Base-by-base conservation (phyloP, 2,113 vertebrate species). In the Sebastes schlegelii region DNA sequence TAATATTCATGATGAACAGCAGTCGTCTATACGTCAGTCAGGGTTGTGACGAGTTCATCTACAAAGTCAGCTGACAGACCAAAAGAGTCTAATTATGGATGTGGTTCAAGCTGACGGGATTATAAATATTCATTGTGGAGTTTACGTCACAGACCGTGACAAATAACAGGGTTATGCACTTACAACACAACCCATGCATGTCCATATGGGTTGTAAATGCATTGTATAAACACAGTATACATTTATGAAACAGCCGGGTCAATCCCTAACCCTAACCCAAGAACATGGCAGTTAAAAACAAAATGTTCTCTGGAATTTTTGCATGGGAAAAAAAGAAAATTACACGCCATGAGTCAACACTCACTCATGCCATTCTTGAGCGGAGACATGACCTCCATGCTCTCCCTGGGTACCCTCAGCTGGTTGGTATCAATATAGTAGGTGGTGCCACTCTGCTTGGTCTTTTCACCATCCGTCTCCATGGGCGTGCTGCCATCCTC, bases 351-450 rank as follows among this genome's bases (percentile, higher is more conserved):
- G 14, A 45, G 12, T 19, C 12, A 55, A 77, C 48, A 92, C 97
- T 62, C 97, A 99, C 98, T 98, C 98, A 99, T 99, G 92, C 98
- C 98, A 82, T 99, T 99, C 93, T 99, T 99, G 42, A 99, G 95
- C 0, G 98, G 98, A 74, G 97, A 99, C 95, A 98, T 97, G 85
- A 99, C 97, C 89, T 99, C 98, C 96, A 98, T 99, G 85, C 95
- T 98, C 90, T 99, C 98, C 75, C 98, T 95, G 3, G 98, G 97
- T 65, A 99, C 98, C 74, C 98, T 96, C 79, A 99, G 94, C 78
- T 98, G 97, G 90, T 99, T 99, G 79, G 97, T 99, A 82, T 99
- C 98, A 75, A 99, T 99, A 91, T 96, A 99, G 82, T 99, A 99
- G 6, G 96, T 97, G 0, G 98, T 98, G 6, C 97, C 96, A 0